Conservation (phyloP, 2,797 vertebrate genomes). For the Oryzias sinensis region DNA sequence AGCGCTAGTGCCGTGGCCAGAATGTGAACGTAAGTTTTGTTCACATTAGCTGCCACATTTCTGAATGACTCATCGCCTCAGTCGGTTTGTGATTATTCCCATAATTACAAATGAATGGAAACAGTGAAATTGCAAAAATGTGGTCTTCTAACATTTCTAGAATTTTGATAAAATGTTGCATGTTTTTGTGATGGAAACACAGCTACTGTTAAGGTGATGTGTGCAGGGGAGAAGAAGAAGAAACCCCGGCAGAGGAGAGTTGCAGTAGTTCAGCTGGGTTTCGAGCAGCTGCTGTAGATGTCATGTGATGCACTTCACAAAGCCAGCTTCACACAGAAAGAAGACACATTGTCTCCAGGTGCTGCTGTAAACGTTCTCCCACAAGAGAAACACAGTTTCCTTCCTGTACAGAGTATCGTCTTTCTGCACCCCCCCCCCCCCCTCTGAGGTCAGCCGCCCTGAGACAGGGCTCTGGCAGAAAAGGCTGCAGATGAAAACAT, state of each 20-base stretch:
- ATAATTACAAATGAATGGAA: too few species aligned
- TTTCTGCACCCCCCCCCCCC: slow-evolving; percentile 7
- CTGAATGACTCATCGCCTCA: too few species aligned
- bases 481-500: slow-evolving; percentile 59
- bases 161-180: too few species aligned
- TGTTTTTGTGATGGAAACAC: too few species aligned
- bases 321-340: slow-evolving; percentile 9
- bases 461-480: slow-evolving; percentile 38
- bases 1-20: too few species aligned
- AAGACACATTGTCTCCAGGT: slow-evolving; percentile 27
- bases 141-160: too few species aligned
- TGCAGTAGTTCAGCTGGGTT: slow-evolving; percentile 32
- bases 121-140: too few species aligned
- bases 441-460: slow-evolving; percentile 36
- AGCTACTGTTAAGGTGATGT: neutral
- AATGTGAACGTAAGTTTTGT: too few species aligned
- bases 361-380: slow-evolving; percentile 26
- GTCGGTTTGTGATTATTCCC: too few species aligned
- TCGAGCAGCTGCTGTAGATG: slow-evolving; percentile 55
- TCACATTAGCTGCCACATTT: too few species aligned
- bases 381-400: slow-evolving; percentile 12
- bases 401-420: slow-evolving; percentile 15
- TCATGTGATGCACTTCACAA: slow-evolving; percentile 11
- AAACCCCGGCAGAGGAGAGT: slow-evolving; percentile 35
- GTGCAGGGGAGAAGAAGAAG: slow-evolving; percentile 27